Conservation (phyloP, 2,113 vertebrate genomes). For the Terrapene triunguis region DNA sequence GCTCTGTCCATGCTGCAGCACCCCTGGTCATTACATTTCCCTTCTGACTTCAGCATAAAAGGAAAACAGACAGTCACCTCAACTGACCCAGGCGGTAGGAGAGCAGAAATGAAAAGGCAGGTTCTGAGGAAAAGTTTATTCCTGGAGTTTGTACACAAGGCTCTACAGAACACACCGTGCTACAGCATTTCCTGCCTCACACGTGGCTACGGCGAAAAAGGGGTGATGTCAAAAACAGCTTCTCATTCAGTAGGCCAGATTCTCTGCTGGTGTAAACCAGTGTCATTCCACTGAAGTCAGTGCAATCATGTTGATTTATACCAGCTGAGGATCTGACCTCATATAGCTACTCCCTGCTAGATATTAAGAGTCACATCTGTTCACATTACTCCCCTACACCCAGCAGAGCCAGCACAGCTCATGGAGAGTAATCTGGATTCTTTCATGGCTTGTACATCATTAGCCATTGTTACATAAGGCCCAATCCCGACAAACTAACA, state of each 20-base stretch:
- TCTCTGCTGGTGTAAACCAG: neutral
- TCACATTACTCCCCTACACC: neutral
- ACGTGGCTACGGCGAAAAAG: neutral
- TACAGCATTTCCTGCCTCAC: neutral
- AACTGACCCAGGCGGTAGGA: conserved; percentile 5
- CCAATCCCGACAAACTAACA: neutral
- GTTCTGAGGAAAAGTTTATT: conserved; percentile 8
- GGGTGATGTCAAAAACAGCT: neutral
- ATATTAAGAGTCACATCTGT: neutral
- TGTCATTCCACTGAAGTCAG: neutral
- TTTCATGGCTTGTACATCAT: rapidly evolving
- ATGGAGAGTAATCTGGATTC: neutral
- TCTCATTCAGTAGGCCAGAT: neutral
- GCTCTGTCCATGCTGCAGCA: neutral
- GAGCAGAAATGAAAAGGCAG: neutral
- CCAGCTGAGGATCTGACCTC: neutral
- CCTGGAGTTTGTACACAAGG: conserved; percentile 3
- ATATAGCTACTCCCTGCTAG: neutral
- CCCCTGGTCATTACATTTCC: neutral
- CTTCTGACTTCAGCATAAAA: neutral
- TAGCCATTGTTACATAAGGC: neutral
- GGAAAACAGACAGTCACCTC: conserved; percentile 32
- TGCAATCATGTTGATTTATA: neutral
- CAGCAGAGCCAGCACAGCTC: neutral
- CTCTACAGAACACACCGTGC: neutral